phyloP scores from a whole-genome alignment of 1,140 invertebrate species.

The Lordiphosa clarofinis region DNA sequence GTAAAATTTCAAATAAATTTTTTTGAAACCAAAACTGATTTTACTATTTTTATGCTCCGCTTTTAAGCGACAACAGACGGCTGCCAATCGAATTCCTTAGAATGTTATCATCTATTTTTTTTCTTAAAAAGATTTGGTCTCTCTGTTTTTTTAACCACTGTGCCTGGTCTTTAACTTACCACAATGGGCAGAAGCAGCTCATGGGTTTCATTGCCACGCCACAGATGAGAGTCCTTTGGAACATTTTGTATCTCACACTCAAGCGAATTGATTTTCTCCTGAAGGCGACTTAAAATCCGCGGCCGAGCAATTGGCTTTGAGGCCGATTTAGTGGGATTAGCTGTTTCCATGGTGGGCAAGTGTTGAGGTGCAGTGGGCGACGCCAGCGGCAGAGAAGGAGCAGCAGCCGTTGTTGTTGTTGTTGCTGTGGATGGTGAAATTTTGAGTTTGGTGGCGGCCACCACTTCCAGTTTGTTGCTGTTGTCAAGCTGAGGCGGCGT shows the following conservation, averaged over 20 bases:
- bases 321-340: conserved; percentile 67
- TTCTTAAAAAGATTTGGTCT: too few species aligned
- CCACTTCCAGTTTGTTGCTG: conserved; percentile 44
- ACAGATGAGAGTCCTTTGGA: conserved; percentile 83
- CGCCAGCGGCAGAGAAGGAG: conserved; percentile 3
- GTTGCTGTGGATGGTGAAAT: conserved; percentile 28
- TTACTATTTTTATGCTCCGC: too few species aligned
- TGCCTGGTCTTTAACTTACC: conserved; percentile 80
- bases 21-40: too few species aligned
- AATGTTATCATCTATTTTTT: too few species aligned
- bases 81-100: too few species aligned
- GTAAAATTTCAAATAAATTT: too few species aligned
- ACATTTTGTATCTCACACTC: conserved; percentile 83
- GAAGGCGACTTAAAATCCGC: conserved; percentile 79
- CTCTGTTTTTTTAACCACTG: background rate
- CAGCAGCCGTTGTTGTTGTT: conserved; percentile 11
- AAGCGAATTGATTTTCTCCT: conserved; percentile 82
- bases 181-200: conserved; percentile 83
- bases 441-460: conserved; percentile 47
- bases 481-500: conserved; percentile 44
- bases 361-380: conserved; percentile 21
- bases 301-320: conserved; percentile 75
- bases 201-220: conserved; percentile 85
- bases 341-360: conserved; percentile 17
- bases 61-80: too few species aligned